Evolutionary conservation across 2,888 invertebrate species (phyloP).

Genomic region (Parnassius smintheus): DNA sequence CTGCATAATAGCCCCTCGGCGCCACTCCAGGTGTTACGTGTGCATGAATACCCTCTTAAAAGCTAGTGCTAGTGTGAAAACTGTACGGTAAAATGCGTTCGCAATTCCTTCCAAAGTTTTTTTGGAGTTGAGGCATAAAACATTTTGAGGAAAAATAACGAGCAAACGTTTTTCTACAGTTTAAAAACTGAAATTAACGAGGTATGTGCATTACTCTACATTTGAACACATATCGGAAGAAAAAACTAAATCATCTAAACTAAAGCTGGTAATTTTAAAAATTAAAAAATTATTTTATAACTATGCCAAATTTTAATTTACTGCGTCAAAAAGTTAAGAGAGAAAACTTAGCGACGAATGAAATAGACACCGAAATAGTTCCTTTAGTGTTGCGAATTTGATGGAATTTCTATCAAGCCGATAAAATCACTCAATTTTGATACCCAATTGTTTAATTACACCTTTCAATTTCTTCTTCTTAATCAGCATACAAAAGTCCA

Average conservation of each 20-base stretch:
- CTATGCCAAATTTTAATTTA: no score
- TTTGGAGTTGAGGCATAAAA: slow-evolving; percentile 16
- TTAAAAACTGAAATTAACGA: slow-evolving; percentile 14
- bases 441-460: no score
- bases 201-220: not conserved
- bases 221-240: not conserved
- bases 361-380: no score
- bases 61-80: slow-evolving; percentile 37
- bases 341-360: no score
- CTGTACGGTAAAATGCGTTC: slow-evolving; percentile 27
- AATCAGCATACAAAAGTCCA: no score
- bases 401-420: no score
- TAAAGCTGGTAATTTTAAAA: not conserved
- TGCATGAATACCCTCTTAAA: slow-evolving; percentile 44
- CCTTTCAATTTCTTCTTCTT: no score
- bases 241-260: not conserved
- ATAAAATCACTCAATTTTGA: no score
- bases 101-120: slow-evolving; percentile 17
- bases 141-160: slow-evolving; percentile 20
- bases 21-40: slow-evolving; percentile 44
- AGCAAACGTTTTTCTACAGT: slow-evolving; percentile 11
- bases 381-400: no score
- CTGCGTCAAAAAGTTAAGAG: no score
- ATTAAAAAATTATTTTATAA: no score
- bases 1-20: slow-evolving; percentile 45